These are phyloP conservation scores for Drosophila erecta DNA, from an alignment of 1,140 invertebrate genomes.

Conservation along the genomic window DNA sequence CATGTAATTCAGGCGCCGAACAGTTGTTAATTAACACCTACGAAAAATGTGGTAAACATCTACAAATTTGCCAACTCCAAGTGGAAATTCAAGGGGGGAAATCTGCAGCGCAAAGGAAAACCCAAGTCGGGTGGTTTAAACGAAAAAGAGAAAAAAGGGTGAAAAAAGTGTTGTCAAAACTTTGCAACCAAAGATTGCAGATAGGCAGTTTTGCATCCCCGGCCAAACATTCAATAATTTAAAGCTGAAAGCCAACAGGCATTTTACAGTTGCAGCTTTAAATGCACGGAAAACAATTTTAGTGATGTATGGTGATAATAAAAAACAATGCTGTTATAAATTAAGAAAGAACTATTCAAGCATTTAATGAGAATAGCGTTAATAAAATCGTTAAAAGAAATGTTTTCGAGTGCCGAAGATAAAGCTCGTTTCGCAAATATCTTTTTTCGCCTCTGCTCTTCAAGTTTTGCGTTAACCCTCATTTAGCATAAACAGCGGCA, in stretches of 20 bases:
- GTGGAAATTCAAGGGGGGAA: neutral
- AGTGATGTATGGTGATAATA: neutral
- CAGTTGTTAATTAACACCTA: constrained; percentile 66
- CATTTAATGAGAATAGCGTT: no score
- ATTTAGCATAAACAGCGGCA: constrained; percentile 72
- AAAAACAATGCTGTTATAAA: no score
- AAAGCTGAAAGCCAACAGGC: constrained; percentile 13
- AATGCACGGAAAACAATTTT: constrained; percentile 1
- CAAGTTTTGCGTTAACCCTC: constrained; percentile 61
- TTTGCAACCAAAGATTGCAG: constrained; percentile 59
- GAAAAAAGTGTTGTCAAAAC: constrained; percentile 69
- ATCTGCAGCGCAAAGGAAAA: constrained; percentile 12
- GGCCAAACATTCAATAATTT: constrained; percentile 1
- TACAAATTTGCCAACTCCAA: constrained; percentile 41
- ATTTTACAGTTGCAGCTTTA: constrained; percentile 44
- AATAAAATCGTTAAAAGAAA: neutral
- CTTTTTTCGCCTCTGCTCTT: constrained; percentile 18
- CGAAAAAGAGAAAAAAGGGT: constrained; percentile 35
- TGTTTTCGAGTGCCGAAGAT: neutral
- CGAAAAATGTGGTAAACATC: constrained; percentile 23
- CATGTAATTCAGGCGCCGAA: constrained; percentile 45
- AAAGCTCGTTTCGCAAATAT: constrained; percentile 15
- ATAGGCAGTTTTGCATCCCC: constrained; percentile 34
- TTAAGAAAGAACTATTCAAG: neutral
- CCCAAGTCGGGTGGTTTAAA: constrained; percentile 20